Base-by-base conservation (phyloP, 2,888 invertebrate species). In the Zaprionus bogoriensis region DNA sequence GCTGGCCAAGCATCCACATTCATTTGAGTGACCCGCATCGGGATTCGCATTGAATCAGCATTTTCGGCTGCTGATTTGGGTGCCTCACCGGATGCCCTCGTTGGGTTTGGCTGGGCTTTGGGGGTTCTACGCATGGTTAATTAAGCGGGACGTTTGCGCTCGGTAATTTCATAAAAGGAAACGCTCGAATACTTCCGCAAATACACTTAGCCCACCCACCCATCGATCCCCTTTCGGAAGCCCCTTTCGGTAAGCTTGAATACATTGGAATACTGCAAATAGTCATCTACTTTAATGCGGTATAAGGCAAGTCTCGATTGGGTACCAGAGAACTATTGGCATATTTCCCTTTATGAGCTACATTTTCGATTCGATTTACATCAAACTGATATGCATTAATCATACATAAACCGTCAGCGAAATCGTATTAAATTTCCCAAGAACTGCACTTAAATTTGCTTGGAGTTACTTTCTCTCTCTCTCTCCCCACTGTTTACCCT, bases 41-140 rank as follows among this genome's bases (percentile, higher is more conserved):
- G 46, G 27, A 19, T 55, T 32, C 70, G 48, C 65, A 79, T 79
- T 82, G 80, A 83, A 79, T 79, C 74, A 86, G 79, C 77, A 62
- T 58, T 61, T 85, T 66, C 23, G 25, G 28, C 27, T 45, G 38
- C 60, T 79, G 83, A 83, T 83, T 77, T 77, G 74, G 80, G 77
- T 70, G 39, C 36, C 12, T 58, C 38, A 50, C 41, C 45, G 25
- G 63, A 38, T 50, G 17, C 27, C 10, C 3, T 3, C 3, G 7
- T 36, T 36, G 32, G 32, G 32, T 17, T 36, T 7, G 6, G 32
- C 32, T 14, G 32, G 32, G 32, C 7, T n/a, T n/a, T n/a, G 25
- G 42, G 48, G 58, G 59, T n/a, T n/a, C 51, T 58, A 45, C 81
- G 74, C 77, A 58, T 75, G 68, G 71, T 65, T 71, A 84, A 78